phyloP scores from a whole-genome alignment of 2,113 vertebrate genomes.

The Orcinus orca region DNA sequence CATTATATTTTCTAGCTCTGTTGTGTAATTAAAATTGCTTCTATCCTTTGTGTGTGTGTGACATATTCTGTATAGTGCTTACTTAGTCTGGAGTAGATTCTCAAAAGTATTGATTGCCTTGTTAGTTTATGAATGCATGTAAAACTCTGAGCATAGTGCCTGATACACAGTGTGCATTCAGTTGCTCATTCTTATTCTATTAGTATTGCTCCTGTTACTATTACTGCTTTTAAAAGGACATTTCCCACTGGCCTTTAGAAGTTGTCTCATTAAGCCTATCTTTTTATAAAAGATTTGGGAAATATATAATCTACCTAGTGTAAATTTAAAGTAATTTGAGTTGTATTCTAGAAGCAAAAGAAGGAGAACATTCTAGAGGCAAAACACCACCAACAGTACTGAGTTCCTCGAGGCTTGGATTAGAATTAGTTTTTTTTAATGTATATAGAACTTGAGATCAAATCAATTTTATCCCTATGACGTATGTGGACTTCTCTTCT shows the following conservation, averaged over 20 bases:
- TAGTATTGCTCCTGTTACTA: not conserved
- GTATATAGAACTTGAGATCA: not conserved
- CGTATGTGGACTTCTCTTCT: conserved; percentile 25
- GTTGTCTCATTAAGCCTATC: not conserved
- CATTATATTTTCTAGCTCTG: conserved; percentile 30
- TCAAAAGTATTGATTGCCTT: not conserved
- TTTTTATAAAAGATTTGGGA: conserved; percentile 4
- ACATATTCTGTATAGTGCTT: not conserved
- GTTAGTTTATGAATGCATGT: not conserved
- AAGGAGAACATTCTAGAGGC: not conserved
- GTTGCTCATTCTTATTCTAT: not conserved
- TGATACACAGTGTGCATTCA: not conserved
- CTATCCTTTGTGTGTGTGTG: not conserved
- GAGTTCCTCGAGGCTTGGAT: not conserved
- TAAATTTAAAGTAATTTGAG: conserved; percentile 34
- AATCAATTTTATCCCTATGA: not conserved
- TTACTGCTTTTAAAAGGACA: not conserved
- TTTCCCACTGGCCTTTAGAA: not conserved
- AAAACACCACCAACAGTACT: not conserved
- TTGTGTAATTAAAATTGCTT: conserved; percentile 45
- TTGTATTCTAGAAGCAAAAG: conserved; percentile 9
- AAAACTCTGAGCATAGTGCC: not conserved
- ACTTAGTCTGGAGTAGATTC: not conserved
- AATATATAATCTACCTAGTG: not conserved
- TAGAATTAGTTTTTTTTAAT: not conserved